phyloP scores from a whole-genome alignment of 2,888 invertebrate genomes.

The Portevinia maculata region DNA sequence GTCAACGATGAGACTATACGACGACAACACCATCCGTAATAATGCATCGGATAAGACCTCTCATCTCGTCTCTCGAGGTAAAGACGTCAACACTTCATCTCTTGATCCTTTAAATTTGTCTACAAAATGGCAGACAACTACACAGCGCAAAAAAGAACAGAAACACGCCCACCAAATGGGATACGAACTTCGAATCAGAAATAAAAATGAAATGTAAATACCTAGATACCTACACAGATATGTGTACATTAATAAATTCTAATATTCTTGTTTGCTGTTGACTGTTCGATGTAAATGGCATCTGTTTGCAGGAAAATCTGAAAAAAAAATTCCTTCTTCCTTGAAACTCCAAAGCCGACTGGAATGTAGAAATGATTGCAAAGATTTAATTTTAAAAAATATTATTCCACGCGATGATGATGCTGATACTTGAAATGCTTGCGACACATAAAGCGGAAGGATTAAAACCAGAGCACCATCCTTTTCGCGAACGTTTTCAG shows the following conservation, averaged over 20 bases:
- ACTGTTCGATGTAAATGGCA: constrained; percentile 67
- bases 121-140: constrained; percentile 73
- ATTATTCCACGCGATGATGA: constrained; percentile 38
- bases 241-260: constrained; percentile 70
- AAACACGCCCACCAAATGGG: constrained; percentile 31
- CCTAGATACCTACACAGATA: constrained; percentile 39
- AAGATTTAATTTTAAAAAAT: constrained; percentile 64
- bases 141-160: constrained; percentile 26
- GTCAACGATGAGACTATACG: constrained; percentile 39
- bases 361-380: constrained; percentile 51
- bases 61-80: constrained; percentile 73
- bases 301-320: constrained; percentile 23
- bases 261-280: constrained; percentile 70
- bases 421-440: constrained; percentile 40
- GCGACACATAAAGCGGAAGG: constrained; percentile 46
- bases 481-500: constrained; percentile 40
- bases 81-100: constrained; percentile 74
- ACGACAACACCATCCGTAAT: constrained; percentile 68
- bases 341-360: constrained; percentile 20
- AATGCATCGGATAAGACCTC: constrained; percentile 73
- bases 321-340: neutral
- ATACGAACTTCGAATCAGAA: constrained; percentile 55
- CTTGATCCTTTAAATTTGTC: constrained; percentile 74
- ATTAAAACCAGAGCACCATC: constrained; percentile 59
- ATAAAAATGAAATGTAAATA: constrained; percentile 69